These are phyloP conservation scores for Argyresthia albistria DNA, from an alignment of 2,888 invertebrate species.

Conservation along the genomic window DNA sequence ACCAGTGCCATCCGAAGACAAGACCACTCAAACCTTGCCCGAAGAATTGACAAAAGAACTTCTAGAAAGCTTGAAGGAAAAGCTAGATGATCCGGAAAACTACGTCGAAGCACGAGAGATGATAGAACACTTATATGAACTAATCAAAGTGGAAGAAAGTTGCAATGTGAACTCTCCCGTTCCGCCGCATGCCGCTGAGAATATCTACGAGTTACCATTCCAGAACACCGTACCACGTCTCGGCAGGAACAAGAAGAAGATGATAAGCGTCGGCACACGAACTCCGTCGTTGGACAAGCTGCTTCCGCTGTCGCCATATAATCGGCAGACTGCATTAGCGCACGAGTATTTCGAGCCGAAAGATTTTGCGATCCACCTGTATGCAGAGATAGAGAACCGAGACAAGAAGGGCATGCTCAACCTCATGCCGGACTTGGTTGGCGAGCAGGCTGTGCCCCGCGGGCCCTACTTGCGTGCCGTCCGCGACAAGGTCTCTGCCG, in stretches of 20 bases:
- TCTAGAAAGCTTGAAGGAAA: constrained; percentile 76
- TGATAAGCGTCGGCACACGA: constrained; percentile 71
- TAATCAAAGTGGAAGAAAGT: constrained; percentile 80
- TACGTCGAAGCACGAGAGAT: constrained; percentile 82
- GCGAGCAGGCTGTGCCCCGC: constrained; percentile 47
- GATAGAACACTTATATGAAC: constrained; percentile 83
- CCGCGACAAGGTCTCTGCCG: constrained; percentile 60
- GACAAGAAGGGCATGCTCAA: constrained; percentile 38
- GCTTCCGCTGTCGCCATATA: constrained; percentile 59
- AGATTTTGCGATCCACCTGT: constrained; percentile 72
- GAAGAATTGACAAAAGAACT: constrained; percentile 83
- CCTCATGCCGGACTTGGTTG: constrained; percentile 56
- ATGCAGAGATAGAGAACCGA: constrained; percentile 73
- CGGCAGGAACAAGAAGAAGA: constrained; percentile 51
- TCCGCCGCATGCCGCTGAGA: constrained; percentile 45
- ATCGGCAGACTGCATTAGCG: constrained; percentile 47
- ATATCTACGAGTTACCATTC: constrained; percentile 76
- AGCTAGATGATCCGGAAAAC: constrained; percentile 80
- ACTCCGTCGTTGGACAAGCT: constrained; percentile 73
- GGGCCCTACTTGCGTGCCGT: constrained; percentile 76
- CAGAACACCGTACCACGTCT: constrained; percentile 50
- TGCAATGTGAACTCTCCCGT: constrained; percentile 61
- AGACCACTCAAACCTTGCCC: constrained; percentile 80
- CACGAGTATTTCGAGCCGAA: constrained; percentile 69
- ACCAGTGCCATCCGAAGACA: constrained; percentile 62